Base-by-base conservation (phyloP, 2,888 invertebrate genomes). In the Mechanitis messenoides region DNA sequence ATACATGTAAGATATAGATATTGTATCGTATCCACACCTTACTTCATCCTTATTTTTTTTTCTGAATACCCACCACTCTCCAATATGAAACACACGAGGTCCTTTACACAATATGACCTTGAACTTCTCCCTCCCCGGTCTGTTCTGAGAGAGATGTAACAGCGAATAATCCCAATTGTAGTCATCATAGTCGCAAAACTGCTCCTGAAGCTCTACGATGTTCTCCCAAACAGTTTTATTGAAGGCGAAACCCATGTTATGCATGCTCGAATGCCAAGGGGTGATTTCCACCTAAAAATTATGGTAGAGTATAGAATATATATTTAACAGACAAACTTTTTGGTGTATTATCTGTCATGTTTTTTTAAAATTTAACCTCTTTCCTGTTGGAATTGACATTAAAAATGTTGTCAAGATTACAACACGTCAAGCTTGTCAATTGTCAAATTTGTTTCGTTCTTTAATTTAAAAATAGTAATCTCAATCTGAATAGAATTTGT, bases 161-260 rank as follows among this genome's bases (percentile, higher is more conserved):
- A 99, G 86, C 0, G 98, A 98, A 95, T 99, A 99, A 77, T 99
- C 99, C 99, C 99, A 99, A 81, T 99, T 99, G 84, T 99, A 99
- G 79, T 99, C 99, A 78, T 99, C 99, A 85, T 97, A 98, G 2
- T 94, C 93, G 85, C 99, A 99, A 84, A 99, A 99, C 77, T 95
- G 93, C 38, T 94, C 91, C 6, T 95, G 93, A 77, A 98, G 95
- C 38, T 92, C 92, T 76, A 95, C 93, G 53, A 99, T 93, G 70
- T 93, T 93, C 62, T 92, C 91, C 98, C 98, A 99, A 0, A 97
- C 94, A 0, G 93, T 93, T 35, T 95, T 92, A 80, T 97, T 96
- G 75, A 99, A 95, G 0, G 96, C 97, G 94, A 99, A 98, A 0
- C 98, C 99, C 99, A 99, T 99, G 82, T 99, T 99, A 83, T 99